phyloP scores from a whole-genome alignment of 2,113 vertebrate genomes.

The Noturus placidus region DNA sequence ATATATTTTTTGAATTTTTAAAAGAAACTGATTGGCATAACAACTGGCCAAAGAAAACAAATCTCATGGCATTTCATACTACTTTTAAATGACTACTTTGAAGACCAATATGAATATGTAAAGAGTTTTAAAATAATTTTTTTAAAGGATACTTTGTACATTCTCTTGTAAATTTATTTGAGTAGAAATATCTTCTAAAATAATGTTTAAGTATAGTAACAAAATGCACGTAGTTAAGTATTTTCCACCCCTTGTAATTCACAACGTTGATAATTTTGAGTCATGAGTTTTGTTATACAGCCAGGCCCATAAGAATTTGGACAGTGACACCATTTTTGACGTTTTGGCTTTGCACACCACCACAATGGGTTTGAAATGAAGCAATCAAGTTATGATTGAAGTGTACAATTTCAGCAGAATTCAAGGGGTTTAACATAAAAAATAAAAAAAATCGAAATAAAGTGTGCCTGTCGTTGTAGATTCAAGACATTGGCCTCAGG shows the following conservation, averaged over 20 bases:
- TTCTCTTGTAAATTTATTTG: neutral
- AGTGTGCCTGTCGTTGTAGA: slow-evolving; percentile 42
- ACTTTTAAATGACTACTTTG: neutral
- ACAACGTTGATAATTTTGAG: neutral
- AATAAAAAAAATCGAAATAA: slow-evolving; percentile 24
- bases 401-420: no score
- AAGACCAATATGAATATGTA: neutral
- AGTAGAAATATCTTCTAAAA: neutral
- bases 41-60: neutral
- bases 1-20: no score
- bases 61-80: neutral
- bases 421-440: no score
- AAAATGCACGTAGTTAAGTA: neutral
- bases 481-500: slow-evolving; percentile 28
- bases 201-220: neutral
- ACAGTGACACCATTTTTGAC: no score
- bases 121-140: neutral
- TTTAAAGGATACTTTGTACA: neutral
- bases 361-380: no score
- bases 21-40: neutral
- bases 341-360: no score
- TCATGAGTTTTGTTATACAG: neutral
- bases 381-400: no score
- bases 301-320: no score
- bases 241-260: neutral